A percentile compares a stretch with the other conserved stretches of the same genome.
Evolutionary conservation across 1,140 invertebrate genomes (phyloP).

Genomic region (Drosophila rufa): DNA sequence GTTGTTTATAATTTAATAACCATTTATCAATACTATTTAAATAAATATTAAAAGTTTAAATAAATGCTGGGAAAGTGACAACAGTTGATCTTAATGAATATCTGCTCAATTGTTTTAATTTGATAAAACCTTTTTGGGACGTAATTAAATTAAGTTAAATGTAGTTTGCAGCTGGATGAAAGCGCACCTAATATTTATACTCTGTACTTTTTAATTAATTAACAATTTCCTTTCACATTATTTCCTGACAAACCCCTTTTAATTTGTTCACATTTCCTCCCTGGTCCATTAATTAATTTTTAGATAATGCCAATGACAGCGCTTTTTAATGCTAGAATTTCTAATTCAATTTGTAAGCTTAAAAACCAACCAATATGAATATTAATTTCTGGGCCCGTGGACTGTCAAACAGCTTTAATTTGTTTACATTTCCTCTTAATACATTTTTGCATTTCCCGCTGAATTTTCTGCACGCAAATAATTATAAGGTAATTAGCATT

Average conservation of each 20-base stretch:
- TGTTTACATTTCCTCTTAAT: slow-evolving; percentile 27
- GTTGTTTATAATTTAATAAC: neutral
- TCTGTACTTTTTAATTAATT: neutral
- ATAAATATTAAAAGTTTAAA: no score
- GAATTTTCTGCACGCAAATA: slow-evolving; percentile 40
- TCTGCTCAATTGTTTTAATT: no score
- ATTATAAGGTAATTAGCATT: slow-evolving; percentile 76
- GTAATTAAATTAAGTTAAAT: no score
- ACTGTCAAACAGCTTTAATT: slow-evolving; percentile 25
- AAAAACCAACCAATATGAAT: neutral
- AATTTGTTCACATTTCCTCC: neutral
- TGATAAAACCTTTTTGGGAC: no score
- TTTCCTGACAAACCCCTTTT: neutral
- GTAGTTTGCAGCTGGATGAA: no score
- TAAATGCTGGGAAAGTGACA: no score
- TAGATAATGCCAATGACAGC: neutral
- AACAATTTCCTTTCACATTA: neutral
- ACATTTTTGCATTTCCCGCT: slow-evolving; percentile 13
- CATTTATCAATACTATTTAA: neutral
- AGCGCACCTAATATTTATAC: no score
- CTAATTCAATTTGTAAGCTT: slow-evolving; percentile 4
- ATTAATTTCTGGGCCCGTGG: slow-evolving; percentile 9
- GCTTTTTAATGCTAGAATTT: neutral
- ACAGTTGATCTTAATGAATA: no score
- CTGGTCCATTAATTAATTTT: neutral